Base-by-base conservation (phyloP, 2,797 vertebrate genomes). In the Chaetodon trifasciatus region DNA sequence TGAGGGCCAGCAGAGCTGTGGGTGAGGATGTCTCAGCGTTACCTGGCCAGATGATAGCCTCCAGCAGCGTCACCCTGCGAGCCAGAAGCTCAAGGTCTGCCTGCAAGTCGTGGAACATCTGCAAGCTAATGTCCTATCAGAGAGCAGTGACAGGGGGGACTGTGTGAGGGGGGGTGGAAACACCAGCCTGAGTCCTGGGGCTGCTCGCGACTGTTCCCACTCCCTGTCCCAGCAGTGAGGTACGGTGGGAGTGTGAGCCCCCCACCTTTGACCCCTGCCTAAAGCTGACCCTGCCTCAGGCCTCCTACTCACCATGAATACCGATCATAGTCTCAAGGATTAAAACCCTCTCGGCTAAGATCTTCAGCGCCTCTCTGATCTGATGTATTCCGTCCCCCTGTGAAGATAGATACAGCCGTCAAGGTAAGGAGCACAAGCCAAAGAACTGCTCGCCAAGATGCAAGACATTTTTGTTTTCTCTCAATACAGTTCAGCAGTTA, bases 241-340 rank as follows among this genome's bases (percentile, higher is more conserved):
- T 82, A 68, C 23, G 62, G 67, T 88, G 88, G 84, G 78, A 82
- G 77, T 81, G 81, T 78, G 80, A 79, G 72, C 57, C 8, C 78
- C 74, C 78, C 81, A 85, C 87, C 75, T 90, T 90, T 91, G 89
- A 94, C 92, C 92, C 91, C 86, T 90, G 90, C 90, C 91, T 95
- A 93, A 91, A 93, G 92, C 95, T 95, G 94, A 94, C 89, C 92
- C 94, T 95, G 93, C 88, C 91, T 93, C 94, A 91, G 92, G 94
- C 95, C 95, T 96, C 96, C 96, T 97, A 99, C 98, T 99, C 97
- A 99, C 98, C 98, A 92, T 99, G 98, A 93, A 99, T 98, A 97
- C 98, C 98, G 95, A 99, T 99, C 98, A 99, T 98, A 97, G 98
- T 98, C 96, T 99, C 98, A 94, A 99, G 97, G 97, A 99, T 99